A percentile compares a stretch with the other conserved stretches of the same genome.
These are phyloP conservation scores for Epinotia demarniana DNA, from an alignment of 2,888 invertebrate genomes.

Conservation along the genomic window DNA sequence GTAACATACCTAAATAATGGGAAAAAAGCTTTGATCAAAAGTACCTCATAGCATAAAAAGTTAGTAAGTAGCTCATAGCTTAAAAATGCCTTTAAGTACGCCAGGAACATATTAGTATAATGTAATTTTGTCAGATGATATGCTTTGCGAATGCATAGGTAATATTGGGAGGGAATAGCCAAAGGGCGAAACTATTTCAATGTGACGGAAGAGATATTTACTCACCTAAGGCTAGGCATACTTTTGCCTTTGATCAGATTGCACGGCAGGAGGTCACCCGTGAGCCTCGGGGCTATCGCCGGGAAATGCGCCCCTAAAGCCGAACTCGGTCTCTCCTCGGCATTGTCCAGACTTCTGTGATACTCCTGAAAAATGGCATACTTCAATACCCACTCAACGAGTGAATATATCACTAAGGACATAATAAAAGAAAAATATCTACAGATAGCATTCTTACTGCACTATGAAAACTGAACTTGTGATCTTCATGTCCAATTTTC, in stretches of 20 bases:
- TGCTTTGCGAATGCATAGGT: conserved; percentile 26
- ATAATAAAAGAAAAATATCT: conserved; percentile 67
- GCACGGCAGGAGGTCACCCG: conserved; percentile 80
- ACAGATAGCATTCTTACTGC: conserved; percentile 87
- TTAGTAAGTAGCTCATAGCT: not conserved
- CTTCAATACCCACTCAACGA: conserved; percentile 32
- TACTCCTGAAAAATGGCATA: conserved; percentile 85
- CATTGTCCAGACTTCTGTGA: conserved; percentile 92
- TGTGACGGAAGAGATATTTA: conserved; percentile 30
- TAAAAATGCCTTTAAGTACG: not conserved
- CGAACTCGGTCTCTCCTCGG: conserved; percentile 90
- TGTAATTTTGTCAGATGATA: not conserved
- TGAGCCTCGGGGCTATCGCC: conserved; percentile 81
- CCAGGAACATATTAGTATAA: not conserved
- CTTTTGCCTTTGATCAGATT: conserved; percentile 97
- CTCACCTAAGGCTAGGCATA: conserved; percentile 97
- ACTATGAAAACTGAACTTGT: conserved; percentile 83
- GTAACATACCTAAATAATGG: conserved; percentile 13
- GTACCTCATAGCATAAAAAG: conserved; percentile 21
- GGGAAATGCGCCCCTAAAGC: conserved; percentile 88
- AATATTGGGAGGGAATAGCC: conserved; percentile 24
- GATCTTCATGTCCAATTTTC: conserved; percentile 93
- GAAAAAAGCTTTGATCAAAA: conserved; percentile 39
- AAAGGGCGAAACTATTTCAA: conserved; percentile 12
- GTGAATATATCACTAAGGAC: conserved; percentile 39